A percentile compares a stretch with the other conserved stretches of the same genome.
Conservation (phyloP, 1,140 invertebrate genomes). For the Hydropsyche tenuis region DNA sequence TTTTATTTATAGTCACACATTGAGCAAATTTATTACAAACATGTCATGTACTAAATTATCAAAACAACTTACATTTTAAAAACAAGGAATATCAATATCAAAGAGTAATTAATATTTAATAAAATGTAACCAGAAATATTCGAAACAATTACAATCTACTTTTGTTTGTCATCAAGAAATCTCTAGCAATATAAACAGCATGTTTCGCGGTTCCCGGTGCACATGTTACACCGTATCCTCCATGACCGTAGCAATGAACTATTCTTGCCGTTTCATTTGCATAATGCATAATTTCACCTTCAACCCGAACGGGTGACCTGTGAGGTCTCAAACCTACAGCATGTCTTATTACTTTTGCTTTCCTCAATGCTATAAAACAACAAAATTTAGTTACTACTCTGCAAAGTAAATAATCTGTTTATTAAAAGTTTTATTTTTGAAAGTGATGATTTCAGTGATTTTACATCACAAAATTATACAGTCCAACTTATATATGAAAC, state of each 20-base stretch:
- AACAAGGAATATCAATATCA: too few relatives aligned
- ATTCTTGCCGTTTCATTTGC: constrained; percentile 64
- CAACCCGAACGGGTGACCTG: constrained; percentile 77
- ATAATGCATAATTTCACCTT: constrained; percentile 64
- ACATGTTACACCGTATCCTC: constrained; percentile 87
- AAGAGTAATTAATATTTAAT: too few relatives aligned
- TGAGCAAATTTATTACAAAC: too few relatives aligned
- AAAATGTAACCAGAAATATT: neutral
- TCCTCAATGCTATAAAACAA: constrained; percentile 65
- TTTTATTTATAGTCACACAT: too few relatives aligned
- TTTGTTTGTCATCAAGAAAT: constrained; percentile 61
- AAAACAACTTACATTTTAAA: too few relatives aligned
- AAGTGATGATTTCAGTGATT: too few relatives aligned
- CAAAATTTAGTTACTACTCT: neutral
- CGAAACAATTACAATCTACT: constrained; percentile 61
- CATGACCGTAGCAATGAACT: constrained; percentile 93
- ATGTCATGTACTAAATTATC: too few relatives aligned
- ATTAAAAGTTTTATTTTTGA: too few relatives aligned
- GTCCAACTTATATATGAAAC: too few relatives aligned
- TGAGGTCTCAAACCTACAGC: constrained; percentile 82
- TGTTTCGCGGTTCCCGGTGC: constrained; percentile 84
- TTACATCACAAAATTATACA: too few relatives aligned
- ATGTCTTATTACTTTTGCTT: constrained; percentile 68
- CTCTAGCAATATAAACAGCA: constrained; percentile 72
- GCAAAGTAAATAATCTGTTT: too few relatives aligned